These are phyloP conservation scores for Caradrina kadenii DNA, from an alignment of 2,888 invertebrate genomes.

Conservation along the genomic window DNA sequence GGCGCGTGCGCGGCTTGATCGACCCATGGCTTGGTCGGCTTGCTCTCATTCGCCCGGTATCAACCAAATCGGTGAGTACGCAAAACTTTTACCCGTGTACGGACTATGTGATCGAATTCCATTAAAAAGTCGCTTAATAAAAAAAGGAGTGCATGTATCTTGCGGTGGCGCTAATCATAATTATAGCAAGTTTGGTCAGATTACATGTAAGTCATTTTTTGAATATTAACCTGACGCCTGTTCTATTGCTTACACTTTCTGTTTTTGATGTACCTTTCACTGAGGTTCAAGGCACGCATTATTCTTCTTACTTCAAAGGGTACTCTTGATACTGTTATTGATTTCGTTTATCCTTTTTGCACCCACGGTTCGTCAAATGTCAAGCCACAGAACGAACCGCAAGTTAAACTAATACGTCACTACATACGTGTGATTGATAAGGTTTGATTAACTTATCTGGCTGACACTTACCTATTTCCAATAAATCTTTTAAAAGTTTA, in stretches of 20 bases:
- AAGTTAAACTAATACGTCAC: constrained; percentile 17
- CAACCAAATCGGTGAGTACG: constrained; percentile 83
- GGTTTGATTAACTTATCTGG: constrained; percentile 2
- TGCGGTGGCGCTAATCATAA: constrained; percentile 87
- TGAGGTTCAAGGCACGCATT: constrained; percentile 43
- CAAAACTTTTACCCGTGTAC: constrained; percentile 73
- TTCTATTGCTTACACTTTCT: constrained; percentile 40
- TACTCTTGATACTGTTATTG: constrained; percentile 11
- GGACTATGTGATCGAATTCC: constrained; percentile 63
- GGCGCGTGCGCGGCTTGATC: constrained; percentile 81
- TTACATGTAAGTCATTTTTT: constrained; percentile 84
- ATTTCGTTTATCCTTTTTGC: constrained; percentile 30
- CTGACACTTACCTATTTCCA: constrained; percentile 1
- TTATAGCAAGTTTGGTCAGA: constrained; percentile 87
- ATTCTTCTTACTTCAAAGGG: constrained; percentile 12
- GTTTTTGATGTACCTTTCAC: constrained; percentile 27
- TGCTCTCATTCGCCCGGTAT: constrained; percentile 79
- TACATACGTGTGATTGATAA: constrained; percentile 21
- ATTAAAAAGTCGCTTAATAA: constrained; percentile 57
- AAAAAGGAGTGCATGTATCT: constrained; percentile 87
- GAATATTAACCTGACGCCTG: constrained; percentile 41
- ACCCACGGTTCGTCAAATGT: constrained; percentile 10
- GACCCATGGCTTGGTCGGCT: constrained; percentile 65
- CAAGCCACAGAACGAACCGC: constrained; percentile 17
- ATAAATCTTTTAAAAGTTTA: background rate